These are phyloP conservation scores for Psix sp. DNA, from an alignment of 1,140 invertebrate genomes.

Conservation along the genomic window DNA sequence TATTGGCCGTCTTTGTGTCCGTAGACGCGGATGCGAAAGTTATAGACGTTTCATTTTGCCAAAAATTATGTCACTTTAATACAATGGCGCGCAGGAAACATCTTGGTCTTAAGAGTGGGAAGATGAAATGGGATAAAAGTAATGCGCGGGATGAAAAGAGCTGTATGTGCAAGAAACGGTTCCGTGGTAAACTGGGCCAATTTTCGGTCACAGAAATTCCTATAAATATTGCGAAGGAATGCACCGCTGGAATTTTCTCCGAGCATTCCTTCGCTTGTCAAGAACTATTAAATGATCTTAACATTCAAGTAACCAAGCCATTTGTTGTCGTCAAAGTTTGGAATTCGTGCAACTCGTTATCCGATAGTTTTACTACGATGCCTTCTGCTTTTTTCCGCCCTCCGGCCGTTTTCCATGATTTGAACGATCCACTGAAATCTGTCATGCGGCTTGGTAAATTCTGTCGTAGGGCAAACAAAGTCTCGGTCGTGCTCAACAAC, in stretches of 20 bases:
- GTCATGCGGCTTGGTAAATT: slow-evolving; percentile 22
- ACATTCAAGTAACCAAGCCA: slow-evolving; percentile 15
- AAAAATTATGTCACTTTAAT: slow-evolving; percentile 10
- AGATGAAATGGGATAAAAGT: slow-evolving; percentile 10
- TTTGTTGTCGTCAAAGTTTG: slow-evolving; percentile 27
- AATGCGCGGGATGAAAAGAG: slow-evolving; percentile 8
- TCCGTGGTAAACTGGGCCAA: slow-evolving; percentile 17
- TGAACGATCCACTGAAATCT: slow-evolving; percentile 12
- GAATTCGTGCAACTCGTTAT: no score
- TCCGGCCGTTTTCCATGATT: background rate
- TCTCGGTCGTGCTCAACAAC: slow-evolving; percentile 24
- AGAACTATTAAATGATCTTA: slow-evolving; percentile 2
- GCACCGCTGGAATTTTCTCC: slow-evolving; percentile 19
- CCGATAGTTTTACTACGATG: no score
- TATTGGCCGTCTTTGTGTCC: no score
- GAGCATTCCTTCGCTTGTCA: slow-evolving; percentile 3
- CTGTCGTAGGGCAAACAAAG: slow-evolving; percentile 30
- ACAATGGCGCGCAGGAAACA: slow-evolving; percentile 3
- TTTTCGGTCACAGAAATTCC: slow-evolving; percentile 27
- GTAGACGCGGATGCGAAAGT: background rate
- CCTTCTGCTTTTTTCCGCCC: no score
- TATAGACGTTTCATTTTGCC: background rate
- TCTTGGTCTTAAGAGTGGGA: slow-evolving; percentile 6
- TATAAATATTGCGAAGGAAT: slow-evolving; percentile 20
- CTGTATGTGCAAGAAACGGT: slow-evolving; percentile 4